Evolutionary conservation across 2,113 vertebrate genomes (phyloP), one percentile per base, ranked within the genome.

Genomic region (Anolis sagrei): DNA sequence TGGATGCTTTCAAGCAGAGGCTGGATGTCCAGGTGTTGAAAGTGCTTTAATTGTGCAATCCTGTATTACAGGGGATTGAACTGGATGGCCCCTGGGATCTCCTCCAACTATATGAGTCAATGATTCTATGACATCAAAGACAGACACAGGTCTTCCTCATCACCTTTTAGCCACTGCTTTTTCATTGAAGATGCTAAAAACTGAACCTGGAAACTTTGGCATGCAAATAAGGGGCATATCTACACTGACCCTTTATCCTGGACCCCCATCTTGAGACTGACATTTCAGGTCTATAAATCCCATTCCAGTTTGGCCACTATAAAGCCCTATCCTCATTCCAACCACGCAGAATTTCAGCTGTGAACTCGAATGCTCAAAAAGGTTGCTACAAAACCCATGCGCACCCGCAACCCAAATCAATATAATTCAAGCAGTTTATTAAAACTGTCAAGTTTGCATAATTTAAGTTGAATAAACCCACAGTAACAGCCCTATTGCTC

Each of bases 401-500:
- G 9, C 29, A 51, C 10, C 27, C 27, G 14, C 51, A 58, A 11
- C 14, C 54, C 51, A 54, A 58, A 58, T 13, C 54, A 54, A 69
- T 9, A 29, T 66, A 80, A 66, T 25, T 89, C 94, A 92, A 84
- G 87, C 90, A 92, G 93, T 95, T 95, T 94, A 95, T 89, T 89
- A 93, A 84, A 92, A 90, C 91, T 95, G 94, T 92, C 94, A 93
- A 83, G 75, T 93, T 94, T 95, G 93, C 92, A 89, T 92, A 87
- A 88, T 92, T 89, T 89, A 93, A 86, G 23, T 74, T 86, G 86
- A 91, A 90, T n/a, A 51, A 90, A 90, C 89, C 92, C 81, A 93
- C 91, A 93, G 92, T 93, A 92, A 95, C 89, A 87, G 90, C 90
- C 81, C 77, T 91, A 93, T 93, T 95, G 93, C 94, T 92, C 88